Evolutionary conservation across 2,888 invertebrate species (phyloP).

Genomic region (Plebejus melissa): DNA sequence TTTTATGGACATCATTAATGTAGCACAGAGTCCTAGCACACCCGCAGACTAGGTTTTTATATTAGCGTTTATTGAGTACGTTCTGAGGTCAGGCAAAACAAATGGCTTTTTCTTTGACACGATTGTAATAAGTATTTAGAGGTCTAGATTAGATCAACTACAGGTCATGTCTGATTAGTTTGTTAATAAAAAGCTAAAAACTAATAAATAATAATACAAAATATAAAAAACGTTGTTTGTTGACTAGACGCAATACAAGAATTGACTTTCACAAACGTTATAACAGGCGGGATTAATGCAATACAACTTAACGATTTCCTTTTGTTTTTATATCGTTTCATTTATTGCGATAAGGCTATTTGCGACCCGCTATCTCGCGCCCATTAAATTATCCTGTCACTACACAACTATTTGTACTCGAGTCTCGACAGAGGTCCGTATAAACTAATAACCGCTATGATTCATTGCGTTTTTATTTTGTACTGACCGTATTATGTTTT

Average conservation of each 20-base stretch:
- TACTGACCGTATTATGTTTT: conserved; percentile 35
- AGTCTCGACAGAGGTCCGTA: conserved; percentile 37
- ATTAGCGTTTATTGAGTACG: not conserved
- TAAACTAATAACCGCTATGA: conserved; percentile 34
- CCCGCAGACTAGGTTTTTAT: not conserved
- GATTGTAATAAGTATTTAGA: not conserved
- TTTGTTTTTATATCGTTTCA: conserved; percentile 23
- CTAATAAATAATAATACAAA: not conserved
- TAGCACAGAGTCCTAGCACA: not conserved
- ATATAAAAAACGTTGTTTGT: not conserved
- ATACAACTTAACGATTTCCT: conserved; percentile 13
- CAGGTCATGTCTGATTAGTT: not conserved
- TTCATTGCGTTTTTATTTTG: conserved; percentile 39
- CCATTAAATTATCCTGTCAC: conserved; percentile 40
- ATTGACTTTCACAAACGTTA: conserved; percentile 15
- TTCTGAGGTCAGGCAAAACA: not conserved
- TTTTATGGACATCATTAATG: conserved; percentile 16
- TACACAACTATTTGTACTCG: conserved; percentile 40
- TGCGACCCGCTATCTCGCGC: conserved; percentile 33
- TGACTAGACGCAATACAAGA: not conserved
- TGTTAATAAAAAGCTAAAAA: not conserved
- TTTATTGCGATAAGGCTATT: conserved; percentile 21
- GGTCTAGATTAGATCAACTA: not conserved
- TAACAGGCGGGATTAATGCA: conserved; percentile 21
- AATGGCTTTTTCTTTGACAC: not conserved